Evolutionary conservation across 2,888 invertebrate species (phyloP).

Genomic region (Cataglyphis albicans): DNA sequence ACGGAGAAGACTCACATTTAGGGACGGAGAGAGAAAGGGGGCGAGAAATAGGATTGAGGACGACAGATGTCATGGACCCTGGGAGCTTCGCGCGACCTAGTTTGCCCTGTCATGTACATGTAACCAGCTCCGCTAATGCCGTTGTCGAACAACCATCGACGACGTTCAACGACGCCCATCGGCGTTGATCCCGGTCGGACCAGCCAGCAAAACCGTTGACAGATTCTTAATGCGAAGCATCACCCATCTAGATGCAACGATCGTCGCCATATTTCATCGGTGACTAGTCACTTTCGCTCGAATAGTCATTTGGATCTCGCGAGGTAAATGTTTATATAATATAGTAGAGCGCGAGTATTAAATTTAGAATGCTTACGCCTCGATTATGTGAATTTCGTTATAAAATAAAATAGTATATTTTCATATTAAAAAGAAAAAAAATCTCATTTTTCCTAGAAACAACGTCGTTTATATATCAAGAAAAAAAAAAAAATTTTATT

Average conservation of each 20-base stretch:
- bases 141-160: slow-evolving; percentile 42
- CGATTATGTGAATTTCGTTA: not conserved
- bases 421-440: not conserved
- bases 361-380: not conserved
- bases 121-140: slow-evolving; percentile 38
- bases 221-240: not conserved
- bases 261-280: slow-evolving; percentile 6
- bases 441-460: not conserved
- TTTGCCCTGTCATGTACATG: slow-evolving; percentile 56
- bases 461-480: no score
- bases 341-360: not conserved
- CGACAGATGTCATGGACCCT: slow-evolving; percentile 77
- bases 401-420: not conserved
- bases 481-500: not conserved
- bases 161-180: slow-evolving; percentile 5
- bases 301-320: not conserved
- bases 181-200: not conserved
- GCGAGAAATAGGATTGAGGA: slow-evolving; percentile 66
- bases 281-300: not conserved
- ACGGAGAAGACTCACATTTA: slow-evolving; percentile 31
- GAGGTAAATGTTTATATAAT: not conserved
- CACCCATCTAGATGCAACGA: not conserved
- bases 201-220: not conserved
- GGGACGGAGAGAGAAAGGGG: slow-evolving; percentile 3
- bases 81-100: slow-evolving; percentile 69